Base-by-base conservation (phyloP, 2,113 vertebrate genomes). In the Noturus placidus region DNA sequence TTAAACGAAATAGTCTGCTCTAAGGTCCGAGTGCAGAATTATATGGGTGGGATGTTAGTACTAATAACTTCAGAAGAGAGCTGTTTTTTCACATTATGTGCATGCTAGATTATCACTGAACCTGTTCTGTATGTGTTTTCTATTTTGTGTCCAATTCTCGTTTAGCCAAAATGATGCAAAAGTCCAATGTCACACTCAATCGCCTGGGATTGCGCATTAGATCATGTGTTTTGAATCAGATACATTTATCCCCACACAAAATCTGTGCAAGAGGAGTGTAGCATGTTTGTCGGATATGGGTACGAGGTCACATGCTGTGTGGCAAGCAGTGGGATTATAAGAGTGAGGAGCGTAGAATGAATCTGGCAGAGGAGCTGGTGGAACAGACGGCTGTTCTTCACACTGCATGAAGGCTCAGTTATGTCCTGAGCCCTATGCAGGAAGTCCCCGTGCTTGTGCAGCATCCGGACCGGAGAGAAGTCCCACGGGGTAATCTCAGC, bases 161-260 rank as follows among this genome's bases (percentile, higher is more conserved):
- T 27, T 82, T 63, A 42, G 33, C 83, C 57, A 42, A 79, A 42
- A 79, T 79, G 80, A 86, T 38, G 76, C 30, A 84, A 80, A 87
- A 89, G 46, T 82, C 42, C 10, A 27, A 42, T 81, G 57, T 87
- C 65, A 85, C 10, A 20, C 56, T 79, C n/a, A n/a, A 76, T 61
- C 82, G 38, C 59, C 33, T 86, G 83, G 88, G 80, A 86, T 85
- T 76, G 65, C 35, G 77, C 72, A 50, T 87, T 89, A 89, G 57
- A 82, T 90, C 86, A 90, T 91, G n/a, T 90, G 85, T 88, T 91
- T 88, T 88, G 81, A 86, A 85, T 86, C 79, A 61, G 72, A 83
- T 84, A 46, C 80, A 46, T 76, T 82, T 76, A 88, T 78, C 79
- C 72, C 33, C 19, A 30, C 30, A 20, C 67, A 89, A 88, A 78